phyloP scores from a whole-genome alignment of 2,888 invertebrate species.

The Caenorhabditis wallacei region DNA sequence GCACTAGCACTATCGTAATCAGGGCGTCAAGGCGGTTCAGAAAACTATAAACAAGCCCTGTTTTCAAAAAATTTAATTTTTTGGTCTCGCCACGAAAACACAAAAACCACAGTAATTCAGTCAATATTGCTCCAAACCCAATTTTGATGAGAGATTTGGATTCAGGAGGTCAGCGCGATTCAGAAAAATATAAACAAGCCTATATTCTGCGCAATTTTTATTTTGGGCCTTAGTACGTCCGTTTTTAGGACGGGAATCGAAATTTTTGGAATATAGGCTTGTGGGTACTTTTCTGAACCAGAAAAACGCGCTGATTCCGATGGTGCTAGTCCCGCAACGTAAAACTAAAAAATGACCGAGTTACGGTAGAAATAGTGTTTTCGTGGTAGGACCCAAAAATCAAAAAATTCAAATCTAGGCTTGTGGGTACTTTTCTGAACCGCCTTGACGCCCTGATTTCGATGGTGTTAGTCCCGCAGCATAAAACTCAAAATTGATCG shows the following conservation, averaged over 20 bases:
- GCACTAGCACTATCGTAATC: too few relatives aligned
- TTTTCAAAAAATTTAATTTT: background rate
- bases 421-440: background rate
- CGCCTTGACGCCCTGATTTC: background rate
- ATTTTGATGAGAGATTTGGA: too few relatives aligned
- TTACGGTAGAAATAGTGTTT: too few relatives aligned
- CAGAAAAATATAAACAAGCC: background rate
- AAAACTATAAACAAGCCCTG: background rate
- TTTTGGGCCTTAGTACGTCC: too few relatives aligned
- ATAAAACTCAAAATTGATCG: background rate
- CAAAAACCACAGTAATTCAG: too few relatives aligned
- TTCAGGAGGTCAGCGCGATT: background rate
- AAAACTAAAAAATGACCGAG: too few relatives aligned
- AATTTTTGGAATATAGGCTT: background rate
- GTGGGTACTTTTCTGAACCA: too few relatives aligned
- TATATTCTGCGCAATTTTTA: background rate
- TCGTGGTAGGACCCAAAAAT: conserved; percentile 11
- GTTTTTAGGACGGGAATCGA: too few relatives aligned
- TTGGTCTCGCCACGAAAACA: background rate
- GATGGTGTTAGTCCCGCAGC: too few relatives aligned
- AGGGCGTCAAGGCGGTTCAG: background rate
- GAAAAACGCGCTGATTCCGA: too few relatives aligned
- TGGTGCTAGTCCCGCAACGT: too few relatives aligned
- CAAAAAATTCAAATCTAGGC: background rate
- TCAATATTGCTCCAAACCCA: too few relatives aligned